Evolutionary conservation across 2,113 vertebrate species (phyloP).

Genomic region (Hippocampus abdominalis): DNA sequence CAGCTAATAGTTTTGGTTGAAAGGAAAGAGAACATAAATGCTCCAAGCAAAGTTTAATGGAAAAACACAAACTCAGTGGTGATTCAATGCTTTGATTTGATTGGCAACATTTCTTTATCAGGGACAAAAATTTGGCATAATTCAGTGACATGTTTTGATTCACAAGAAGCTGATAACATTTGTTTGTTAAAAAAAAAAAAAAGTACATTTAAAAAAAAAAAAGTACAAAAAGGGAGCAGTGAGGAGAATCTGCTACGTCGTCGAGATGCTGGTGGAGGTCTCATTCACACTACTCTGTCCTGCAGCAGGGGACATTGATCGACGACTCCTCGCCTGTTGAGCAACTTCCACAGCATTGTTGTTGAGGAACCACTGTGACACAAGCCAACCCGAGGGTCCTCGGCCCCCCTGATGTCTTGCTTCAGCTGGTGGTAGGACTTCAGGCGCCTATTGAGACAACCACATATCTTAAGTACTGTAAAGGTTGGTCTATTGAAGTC

Average conservation of each 20-base stretch:
- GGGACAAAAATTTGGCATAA: constrained; percentile 27
- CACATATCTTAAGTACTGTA: background rate
- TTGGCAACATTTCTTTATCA: constrained; percentile 6
- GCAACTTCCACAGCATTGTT: constrained; percentile 69
- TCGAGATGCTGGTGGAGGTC: background rate
- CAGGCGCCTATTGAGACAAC: constrained; percentile 59
- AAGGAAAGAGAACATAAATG: background rate
- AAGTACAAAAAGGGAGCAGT: constrained; percentile 48
- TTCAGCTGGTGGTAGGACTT: constrained; percentile 66
- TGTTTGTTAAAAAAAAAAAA: constrained; percentile 28
- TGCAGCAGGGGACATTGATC: constrained; percentile 80
- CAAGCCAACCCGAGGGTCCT: constrained; percentile 15
- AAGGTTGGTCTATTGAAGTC: background rate
- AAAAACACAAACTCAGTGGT: constrained; percentile 34
- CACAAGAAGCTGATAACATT: background rate
- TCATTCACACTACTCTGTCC: constrained; percentile 68
- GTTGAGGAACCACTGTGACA: constrained; percentile 45
- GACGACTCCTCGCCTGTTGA: constrained; percentile 53
- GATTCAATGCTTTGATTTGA: constrained; percentile 7
- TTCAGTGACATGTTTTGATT: constrained; percentile 13
- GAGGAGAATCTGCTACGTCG: constrained; percentile 14
- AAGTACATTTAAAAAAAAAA: constrained; percentile 23
- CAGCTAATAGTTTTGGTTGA: background rate
- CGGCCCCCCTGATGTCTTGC: constrained; percentile 21
- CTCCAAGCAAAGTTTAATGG: constrained; percentile 51